Evolutionary conservation across 1,140 invertebrate species (phyloP).

Genomic region (Calycopis cecrops): DNA sequence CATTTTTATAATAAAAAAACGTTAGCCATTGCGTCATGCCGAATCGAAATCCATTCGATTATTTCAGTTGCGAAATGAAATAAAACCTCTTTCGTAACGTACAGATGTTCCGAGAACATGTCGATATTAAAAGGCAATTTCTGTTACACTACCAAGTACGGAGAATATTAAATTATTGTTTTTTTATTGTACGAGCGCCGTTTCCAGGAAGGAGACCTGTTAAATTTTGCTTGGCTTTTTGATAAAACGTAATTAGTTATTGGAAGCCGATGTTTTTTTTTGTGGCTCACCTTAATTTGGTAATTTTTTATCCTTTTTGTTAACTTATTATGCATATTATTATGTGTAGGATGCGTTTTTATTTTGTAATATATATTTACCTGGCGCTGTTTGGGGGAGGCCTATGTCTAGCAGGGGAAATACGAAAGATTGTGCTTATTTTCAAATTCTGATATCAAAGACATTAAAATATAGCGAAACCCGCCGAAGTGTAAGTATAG

Average conservation of each 20-base stretch:
- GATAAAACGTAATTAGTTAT: neutral
- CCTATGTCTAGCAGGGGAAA: too few relatives aligned
- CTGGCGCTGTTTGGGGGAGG: too few relatives aligned
- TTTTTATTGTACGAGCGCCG: constrained; percentile 21
- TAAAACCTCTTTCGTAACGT: constrained; percentile 23
- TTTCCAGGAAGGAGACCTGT: constrained; percentile 34
- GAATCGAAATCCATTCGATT: neutral
- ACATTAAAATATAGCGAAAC: too few relatives aligned
- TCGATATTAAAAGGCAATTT: constrained; percentile 28
- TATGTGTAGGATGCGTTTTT: too few relatives aligned
- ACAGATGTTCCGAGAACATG: constrained; percentile 35
- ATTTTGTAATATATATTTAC: too few relatives aligned
- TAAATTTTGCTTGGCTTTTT: constrained; percentile 26
- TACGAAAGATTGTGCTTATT: too few relatives aligned
- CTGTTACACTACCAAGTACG: neutral
- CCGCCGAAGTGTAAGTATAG: too few relatives aligned
- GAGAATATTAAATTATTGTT: constrained; percentile 23
- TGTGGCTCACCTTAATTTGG: too few relatives aligned
- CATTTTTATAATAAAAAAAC: neutral
- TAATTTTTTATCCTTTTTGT: too few relatives aligned
- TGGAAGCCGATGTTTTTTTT: too few relatives aligned
- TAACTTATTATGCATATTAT: too few relatives aligned
- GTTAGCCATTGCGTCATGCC: neutral
- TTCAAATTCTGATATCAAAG: too few relatives aligned
- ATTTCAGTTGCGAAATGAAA: constrained; percentile 11